Percentiles rank a stretch among this genome's conserved stretches.
Conservation (phyloP, 2,797 vertebrate species). For the Euphonia xanthogaster region DNA sequence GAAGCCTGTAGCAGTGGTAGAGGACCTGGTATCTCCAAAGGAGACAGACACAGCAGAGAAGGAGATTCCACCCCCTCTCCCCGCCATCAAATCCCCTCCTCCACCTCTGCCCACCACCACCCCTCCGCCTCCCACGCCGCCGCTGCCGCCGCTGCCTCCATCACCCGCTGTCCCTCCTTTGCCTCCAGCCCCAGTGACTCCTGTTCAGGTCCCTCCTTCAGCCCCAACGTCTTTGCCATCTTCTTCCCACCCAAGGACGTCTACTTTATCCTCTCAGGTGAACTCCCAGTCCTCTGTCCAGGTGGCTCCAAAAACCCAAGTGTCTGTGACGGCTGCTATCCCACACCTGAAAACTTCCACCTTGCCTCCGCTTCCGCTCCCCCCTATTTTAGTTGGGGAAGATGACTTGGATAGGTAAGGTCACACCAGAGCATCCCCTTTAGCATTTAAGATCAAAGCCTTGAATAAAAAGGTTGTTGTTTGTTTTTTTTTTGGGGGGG, state of each 20-base stretch:
- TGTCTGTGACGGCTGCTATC: conserved; percentile 75
- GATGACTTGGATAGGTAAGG: conserved; percentile 92
- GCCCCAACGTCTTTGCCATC: conserved; percentile 67
- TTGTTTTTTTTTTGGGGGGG: not conserved
- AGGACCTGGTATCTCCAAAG: conserved; percentile 75
- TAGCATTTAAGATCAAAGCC: not conserved
- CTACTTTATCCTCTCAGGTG: conserved; percentile 78
- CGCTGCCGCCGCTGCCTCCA: conserved; percentile 78
- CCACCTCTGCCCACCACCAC: conserved; percentile 77
- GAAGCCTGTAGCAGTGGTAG: conserved; percentile 62
- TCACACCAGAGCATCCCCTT: not conserved
- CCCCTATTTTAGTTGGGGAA: conserved; percentile 90
- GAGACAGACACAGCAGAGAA: conserved; percentile 73
- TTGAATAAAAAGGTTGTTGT: not conserved
- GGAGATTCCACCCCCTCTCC: conserved; percentile 69
- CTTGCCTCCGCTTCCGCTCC: conserved; percentile 91
- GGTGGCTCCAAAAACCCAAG: conserved; percentile 72
- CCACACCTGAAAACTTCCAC: conserved; percentile 93
- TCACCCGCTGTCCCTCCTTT: conserved; percentile 73
- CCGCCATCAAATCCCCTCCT: conserved; percentile 71
- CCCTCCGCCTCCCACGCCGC: conserved; percentile 75
- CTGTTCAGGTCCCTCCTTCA: conserved; percentile 61
- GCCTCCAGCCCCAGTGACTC: conserved; percentile 68
- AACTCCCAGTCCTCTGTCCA: conserved; percentile 78
- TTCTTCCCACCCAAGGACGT: conserved; percentile 75